phyloP scores from a whole-genome alignment of 1,140 invertebrate species.

The Hetaerina americana region DNA sequence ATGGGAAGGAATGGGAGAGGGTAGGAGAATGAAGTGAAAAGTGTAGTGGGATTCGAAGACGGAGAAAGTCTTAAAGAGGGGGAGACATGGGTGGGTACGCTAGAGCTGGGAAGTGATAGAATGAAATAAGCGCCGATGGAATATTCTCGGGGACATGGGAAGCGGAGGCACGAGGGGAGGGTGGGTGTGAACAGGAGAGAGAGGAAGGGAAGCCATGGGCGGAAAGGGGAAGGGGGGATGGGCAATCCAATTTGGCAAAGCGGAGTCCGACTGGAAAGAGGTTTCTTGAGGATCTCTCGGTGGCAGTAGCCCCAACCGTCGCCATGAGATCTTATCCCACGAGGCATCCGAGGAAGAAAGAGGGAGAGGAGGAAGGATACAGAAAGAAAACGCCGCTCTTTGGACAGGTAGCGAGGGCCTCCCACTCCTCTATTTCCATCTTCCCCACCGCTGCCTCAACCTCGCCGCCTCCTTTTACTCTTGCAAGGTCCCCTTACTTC shows the following conservation, averaged over 20 bases:
- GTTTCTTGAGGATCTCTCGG: neutral
- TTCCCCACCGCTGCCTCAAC: neutral
- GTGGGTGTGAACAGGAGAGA: too few species aligned
- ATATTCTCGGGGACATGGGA: neutral
- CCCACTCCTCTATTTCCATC: neutral
- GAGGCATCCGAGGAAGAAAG: neutral
- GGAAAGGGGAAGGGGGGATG: neutral
- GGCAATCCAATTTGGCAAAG: neutral
- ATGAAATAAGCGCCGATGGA: too few species aligned
- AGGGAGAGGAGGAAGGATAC: too few species aligned
- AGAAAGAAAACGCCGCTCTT: neutral
- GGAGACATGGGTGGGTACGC: too few species aligned
- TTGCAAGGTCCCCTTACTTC: neutral
- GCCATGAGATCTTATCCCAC: neutral
- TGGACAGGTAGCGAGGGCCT: neutral
- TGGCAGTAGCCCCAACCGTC: neutral
- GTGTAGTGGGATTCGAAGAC: too few species aligned
- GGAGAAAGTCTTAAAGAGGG: too few species aligned
- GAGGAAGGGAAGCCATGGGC: neutral
- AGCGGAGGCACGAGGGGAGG: neutral
- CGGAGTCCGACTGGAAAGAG: neutral
- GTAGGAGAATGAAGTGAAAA: too few species aligned
- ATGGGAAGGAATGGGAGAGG: too few species aligned
- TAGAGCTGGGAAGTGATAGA: too few species aligned
- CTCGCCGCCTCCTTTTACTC: neutral